Evolutionary conservation across 2,113 vertebrate species (phyloP), one percentile per base, ranked within the genome.

Genomic region (Poecile atricapillus): DNA sequence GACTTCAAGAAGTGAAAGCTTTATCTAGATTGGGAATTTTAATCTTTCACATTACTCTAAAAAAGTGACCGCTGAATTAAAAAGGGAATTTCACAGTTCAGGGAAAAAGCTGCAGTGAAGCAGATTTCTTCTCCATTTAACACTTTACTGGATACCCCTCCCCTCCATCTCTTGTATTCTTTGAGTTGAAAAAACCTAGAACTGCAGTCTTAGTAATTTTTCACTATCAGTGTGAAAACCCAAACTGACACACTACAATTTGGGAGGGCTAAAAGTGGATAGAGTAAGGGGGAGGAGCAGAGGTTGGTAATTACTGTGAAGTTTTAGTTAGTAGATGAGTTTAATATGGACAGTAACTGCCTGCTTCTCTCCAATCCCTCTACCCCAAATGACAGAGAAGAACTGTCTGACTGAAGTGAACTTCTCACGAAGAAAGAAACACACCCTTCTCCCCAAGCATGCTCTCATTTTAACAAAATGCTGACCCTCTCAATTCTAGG

Each of bases 91-190:
- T 77, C 41, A 81, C 13, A 49, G 44, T 92, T 94, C 64, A 59
- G 74, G 63, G 12, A 77, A 90, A 87, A 71, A 94, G 73, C 7
- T 86, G 52, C 44, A 59, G 81, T 23, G 43, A 87, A 44, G 76
- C 47, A 83, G 49, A 84, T 59, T 83, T 92, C 87, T 94, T 87
- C 87, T 90, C 90, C 64, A 74, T 83, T 89, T 60, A 71, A 89
- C 28, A 18, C 67, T 62, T 82, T 46, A 49, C 52, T 46, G 63
- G 33, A 23, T 52, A 41, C 2, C 12, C 5, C 33, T 73, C 59
- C 46, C 14, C 24, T 55, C 27, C 1, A 0, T 17, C 6, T 16
- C 30, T 24, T 50, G n/a, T 58, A 80, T 86, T 96, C 82, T 94
- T 84, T 81, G 83, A n/a, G 44, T 16, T 31, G 12, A 62, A 69